phyloP scores from a whole-genome alignment of 1,140 invertebrate species.

The Drosophila chauvacae region DNA sequence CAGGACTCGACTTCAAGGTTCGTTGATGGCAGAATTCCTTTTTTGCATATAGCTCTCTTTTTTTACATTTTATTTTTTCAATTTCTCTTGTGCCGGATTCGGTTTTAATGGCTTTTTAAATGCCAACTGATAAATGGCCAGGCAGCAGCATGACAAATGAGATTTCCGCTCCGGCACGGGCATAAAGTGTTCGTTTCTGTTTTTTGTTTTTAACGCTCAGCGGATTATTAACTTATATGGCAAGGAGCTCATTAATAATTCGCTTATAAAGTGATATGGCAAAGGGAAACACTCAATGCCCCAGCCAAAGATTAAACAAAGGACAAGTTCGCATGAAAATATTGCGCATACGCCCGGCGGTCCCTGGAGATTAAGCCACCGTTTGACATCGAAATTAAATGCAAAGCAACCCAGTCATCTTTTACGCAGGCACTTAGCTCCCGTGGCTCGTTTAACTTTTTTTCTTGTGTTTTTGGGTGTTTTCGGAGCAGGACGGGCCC shows the following conservation, averaged over 20 bases:
- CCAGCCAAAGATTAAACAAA: conserved; percentile 39
- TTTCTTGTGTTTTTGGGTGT: neutral
- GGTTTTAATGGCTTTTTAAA: conserved; percentile 82
- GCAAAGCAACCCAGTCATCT: conserved; percentile 59
- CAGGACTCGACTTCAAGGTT: conserved; percentile 39
- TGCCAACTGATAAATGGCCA: conserved; percentile 81
- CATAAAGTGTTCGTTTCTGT: conserved; percentile 59
- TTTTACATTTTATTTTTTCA: conserved; percentile 25
- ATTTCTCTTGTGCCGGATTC: conserved; percentile 68
- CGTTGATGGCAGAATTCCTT: conserved; percentile 34
- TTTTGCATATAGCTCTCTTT: conserved; percentile 47
- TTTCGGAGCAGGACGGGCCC: conserved; percentile 1
- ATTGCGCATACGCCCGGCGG: conserved; percentile 55
- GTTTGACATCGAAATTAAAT: conserved; percentile 74
- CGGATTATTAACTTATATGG: conserved; percentile 69
- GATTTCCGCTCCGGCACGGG: conserved; percentile 59
- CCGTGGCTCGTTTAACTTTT: conserved; percentile 16
- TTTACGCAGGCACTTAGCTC: conserved; percentile 40
- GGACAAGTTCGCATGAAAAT: conserved; percentile 31
- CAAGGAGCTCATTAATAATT: conserved; percentile 71
- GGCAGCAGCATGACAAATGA: conserved; percentile 80
- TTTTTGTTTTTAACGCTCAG: conserved; percentile 24
- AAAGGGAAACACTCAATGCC: conserved; percentile 41
- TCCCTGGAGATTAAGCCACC: conserved; percentile 51
- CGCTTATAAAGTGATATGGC: conserved; percentile 50